Conservation (phyloP, 2,113 vertebrate species). For the Mus musculus region DNA sequence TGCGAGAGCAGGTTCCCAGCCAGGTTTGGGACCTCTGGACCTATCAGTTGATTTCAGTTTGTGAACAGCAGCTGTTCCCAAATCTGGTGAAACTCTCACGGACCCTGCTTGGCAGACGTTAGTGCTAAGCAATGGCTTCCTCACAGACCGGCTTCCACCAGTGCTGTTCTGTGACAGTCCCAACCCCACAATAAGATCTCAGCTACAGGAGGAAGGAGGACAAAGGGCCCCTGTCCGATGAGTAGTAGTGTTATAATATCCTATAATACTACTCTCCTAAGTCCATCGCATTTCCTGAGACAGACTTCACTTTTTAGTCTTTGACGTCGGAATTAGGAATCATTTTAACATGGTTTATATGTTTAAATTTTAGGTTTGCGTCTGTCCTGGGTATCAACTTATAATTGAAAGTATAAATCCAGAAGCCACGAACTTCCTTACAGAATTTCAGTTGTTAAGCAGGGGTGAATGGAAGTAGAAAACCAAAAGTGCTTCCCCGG, state of each 20-base stretch:
- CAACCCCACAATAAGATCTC: not conserved
- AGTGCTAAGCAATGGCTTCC: not conserved
- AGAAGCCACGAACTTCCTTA: not conserved
- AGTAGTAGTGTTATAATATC: not conserved
- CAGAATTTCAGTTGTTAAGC: not conserved
- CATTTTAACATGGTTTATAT: not conserved
- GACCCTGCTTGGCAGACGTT: not conserved
- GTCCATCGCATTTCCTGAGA: not conserved
- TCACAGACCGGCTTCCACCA: too few relatives aligned
- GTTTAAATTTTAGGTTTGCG: not conserved
- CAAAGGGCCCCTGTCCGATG: not conserved
- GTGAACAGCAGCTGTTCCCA: not conserved
- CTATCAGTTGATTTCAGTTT: not conserved
- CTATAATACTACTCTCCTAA: not conserved
- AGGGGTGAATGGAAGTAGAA: not conserved
- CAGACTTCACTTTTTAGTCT: not conserved
- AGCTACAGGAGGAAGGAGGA: not conserved
- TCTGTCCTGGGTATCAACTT: not conserved
- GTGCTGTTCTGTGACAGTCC: not conserved
- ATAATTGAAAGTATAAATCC: not conserved
- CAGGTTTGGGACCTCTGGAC: not conserved
- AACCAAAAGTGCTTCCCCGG: not conserved
- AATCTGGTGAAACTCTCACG: fast-evolving
- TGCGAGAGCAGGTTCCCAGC: fast-evolving
- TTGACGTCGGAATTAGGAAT: not conserved